A percentile compares a stretch with the other conserved stretches of the same genome.
Conservation (phyloP, 2,888 invertebrate genomes). For the Ochropacha duplaris region DNA sequence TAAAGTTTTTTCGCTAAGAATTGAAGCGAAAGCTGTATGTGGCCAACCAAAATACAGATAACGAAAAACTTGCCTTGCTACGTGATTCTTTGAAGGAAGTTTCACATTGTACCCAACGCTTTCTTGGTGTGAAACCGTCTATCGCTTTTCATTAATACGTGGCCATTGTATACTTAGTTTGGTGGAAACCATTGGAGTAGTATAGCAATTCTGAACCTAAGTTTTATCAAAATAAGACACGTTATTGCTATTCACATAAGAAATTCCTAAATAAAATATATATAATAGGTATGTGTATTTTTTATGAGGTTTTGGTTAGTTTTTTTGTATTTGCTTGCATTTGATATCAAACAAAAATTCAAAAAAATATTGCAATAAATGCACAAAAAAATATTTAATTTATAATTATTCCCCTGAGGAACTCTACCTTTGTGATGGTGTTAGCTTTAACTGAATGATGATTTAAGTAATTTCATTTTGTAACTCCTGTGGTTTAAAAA, state of each 20-base stretch:
- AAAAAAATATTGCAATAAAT: too few species aligned
- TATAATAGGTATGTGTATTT: not conserved
- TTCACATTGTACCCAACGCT: slow-evolving; percentile 30
- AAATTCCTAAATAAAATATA: not conserved
- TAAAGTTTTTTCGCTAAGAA: slow-evolving; percentile 41
- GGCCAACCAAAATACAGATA: slow-evolving; percentile 51
- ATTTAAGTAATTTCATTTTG: too few species aligned
- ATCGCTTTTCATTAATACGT: slow-evolving; percentile 25
- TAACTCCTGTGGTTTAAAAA: too few species aligned
- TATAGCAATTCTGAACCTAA: not conserved
- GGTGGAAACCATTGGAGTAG: not conserved
- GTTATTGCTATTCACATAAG: not conserved
- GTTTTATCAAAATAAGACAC: not conserved
- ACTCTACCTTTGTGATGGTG: too few species aligned
- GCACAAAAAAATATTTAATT: too few species aligned
- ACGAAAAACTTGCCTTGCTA: slow-evolving; percentile 48
- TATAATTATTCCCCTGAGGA: too few species aligned
- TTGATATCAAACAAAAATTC: not conserved
- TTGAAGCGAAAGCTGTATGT: slow-evolving; percentile 37
- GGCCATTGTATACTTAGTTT: slow-evolving; percentile 9
- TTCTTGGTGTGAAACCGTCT: slow-evolving; percentile 21
- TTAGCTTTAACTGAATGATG: too few species aligned
- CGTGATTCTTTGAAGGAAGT: slow-evolving; percentile 57
- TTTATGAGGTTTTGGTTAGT: not conserved
- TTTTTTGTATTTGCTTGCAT: not conserved